These are phyloP conservation scores for Stenurella melanura DNA, from an alignment of 2,888 invertebrate genomes.

Conservation along the genomic window DNA sequence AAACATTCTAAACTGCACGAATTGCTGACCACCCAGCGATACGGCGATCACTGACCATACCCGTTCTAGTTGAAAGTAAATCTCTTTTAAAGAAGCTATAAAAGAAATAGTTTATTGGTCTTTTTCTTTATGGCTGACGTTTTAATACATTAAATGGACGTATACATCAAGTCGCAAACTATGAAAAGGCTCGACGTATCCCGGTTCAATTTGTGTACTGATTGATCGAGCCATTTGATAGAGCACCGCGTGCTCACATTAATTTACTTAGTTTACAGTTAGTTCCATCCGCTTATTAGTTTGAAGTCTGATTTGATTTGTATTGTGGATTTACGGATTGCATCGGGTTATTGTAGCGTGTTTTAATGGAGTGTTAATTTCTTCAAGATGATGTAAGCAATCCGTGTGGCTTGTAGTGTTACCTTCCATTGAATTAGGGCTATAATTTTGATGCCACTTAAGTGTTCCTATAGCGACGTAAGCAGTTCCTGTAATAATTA, in stretches of 20 bases:
- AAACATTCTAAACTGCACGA: neutral
- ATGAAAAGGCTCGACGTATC: slow-evolving; percentile 16
- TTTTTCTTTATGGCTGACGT: slow-evolving; percentile 21
- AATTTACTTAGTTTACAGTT: slow-evolving; percentile 27
- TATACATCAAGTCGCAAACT: slow-evolving; percentile 30
- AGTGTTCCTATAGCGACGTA: too few relatives aligned
- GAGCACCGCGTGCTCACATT: slow-evolving; percentile 25
- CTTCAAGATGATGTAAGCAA: neutral
- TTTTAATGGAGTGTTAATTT: slow-evolving; percentile 3
- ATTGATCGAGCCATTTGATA: slow-evolving; percentile 30
- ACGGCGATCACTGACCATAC: neutral
- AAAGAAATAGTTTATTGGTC: slow-evolving; percentile 25
- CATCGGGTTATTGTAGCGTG: neutral
- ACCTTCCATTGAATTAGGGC: neutral
- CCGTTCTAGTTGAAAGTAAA: slow-evolving; percentile 4
- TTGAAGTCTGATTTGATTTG: neutral
- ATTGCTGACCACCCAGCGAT: neutral
- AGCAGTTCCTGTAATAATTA: too few relatives aligned
- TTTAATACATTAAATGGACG: slow-evolving; percentile 31
- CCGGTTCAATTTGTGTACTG: slow-evolving; percentile 14
- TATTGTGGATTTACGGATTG: neutral
- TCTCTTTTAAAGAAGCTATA: slow-evolving; percentile 8
- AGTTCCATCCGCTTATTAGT: slow-evolving; percentile 5
- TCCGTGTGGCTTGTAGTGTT: neutral
- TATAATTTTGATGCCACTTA: too few relatives aligned